phyloP scores from a whole-genome alignment of 2,113 vertebrate genomes.

The Xenopus borealis region DNA sequence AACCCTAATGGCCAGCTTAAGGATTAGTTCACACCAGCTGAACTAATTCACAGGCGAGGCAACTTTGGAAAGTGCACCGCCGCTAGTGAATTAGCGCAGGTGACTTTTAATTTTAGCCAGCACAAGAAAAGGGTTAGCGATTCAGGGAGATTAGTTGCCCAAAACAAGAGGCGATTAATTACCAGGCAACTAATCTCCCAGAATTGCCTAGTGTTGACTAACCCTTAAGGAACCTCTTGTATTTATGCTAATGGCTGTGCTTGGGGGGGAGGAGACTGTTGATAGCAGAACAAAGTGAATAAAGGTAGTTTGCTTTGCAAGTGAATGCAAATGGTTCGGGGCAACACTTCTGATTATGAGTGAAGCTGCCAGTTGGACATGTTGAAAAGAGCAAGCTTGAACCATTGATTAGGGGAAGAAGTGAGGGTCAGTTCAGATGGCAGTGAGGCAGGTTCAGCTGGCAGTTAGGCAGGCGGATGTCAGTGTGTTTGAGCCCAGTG shows the following conservation, averaged over 20 bases:
- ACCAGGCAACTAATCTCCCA: too few relatives aligned
- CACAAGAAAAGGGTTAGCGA: too few relatives aligned
- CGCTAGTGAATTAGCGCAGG: too few relatives aligned
- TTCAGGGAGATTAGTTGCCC: too few relatives aligned
- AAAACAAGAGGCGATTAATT: too few relatives aligned
- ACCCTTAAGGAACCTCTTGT: slow-evolving; percentile 76
- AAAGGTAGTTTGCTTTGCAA: slow-evolving; percentile 86
- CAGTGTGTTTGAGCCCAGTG: slow-evolving; percentile 77
- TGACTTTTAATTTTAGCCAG: too few relatives aligned
- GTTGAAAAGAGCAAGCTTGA: slow-evolving; percentile 81
- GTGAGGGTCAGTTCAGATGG: slow-evolving; percentile 75
- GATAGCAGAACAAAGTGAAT: slow-evolving; percentile 83
- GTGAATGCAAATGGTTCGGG: slow-evolving; percentile 79
- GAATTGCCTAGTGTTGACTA: too few relatives aligned
- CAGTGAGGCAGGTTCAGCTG: slow-evolving; percentile 67
- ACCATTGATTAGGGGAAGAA: slow-evolving; percentile 82
- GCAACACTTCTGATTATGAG: slow-evolving; percentile 76
- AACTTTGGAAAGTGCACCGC: too few relatives aligned
- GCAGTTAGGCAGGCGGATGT: slow-evolving; percentile 69
- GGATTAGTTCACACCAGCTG: too few relatives aligned
- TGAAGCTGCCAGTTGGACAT: slow-evolving; percentile 82
- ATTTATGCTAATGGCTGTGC: slow-evolving; percentile 84
- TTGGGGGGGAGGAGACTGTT: slow-evolving; percentile 78
- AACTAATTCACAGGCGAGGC: too few relatives aligned
- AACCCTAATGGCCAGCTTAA: too few relatives aligned